These are phyloP conservation scores for Gonioctena quinquepunctata DNA, from an alignment of 1,140 invertebrate species.

Conservation along the genomic window DNA sequence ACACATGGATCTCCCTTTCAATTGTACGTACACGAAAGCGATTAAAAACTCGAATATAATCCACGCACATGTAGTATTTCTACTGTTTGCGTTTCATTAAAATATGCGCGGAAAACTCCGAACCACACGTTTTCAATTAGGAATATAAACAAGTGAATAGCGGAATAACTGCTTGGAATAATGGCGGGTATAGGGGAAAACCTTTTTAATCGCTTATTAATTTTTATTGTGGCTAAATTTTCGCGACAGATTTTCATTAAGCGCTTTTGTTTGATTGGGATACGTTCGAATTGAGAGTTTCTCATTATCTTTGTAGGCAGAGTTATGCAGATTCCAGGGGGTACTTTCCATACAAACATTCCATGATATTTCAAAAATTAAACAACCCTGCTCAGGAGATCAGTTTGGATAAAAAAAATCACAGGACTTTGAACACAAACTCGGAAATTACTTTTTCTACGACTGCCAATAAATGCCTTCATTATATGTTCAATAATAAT, in stretches of 20 bases:
- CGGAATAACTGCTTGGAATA: slow-evolving; percentile 36
- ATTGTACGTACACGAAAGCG: slow-evolving; percentile 7
- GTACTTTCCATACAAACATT: too few relatives aligned
- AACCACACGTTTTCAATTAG: slow-evolving; percentile 52
- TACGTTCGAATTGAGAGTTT: too few relatives aligned
- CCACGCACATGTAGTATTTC: slow-evolving; percentile 39
- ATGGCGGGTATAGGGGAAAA: slow-evolving; percentile 10
- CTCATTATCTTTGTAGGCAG: too few relatives aligned
- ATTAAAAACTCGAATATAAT: slow-evolving; percentile 49
- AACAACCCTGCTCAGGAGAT: neutral
- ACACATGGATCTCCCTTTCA: neutral
- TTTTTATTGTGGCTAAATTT: slow-evolving; percentile 14
- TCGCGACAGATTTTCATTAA: slow-evolving; percentile 1
- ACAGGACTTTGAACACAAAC: neutral
- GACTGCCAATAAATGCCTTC: too few relatives aligned
- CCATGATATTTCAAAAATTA: too few relatives aligned
- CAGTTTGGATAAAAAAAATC: neutral
- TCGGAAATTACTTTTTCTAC: too few relatives aligned
- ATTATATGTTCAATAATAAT: too few relatives aligned
- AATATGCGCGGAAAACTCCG: slow-evolving; percentile 44
- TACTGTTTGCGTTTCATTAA: slow-evolving; percentile 53
- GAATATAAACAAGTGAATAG: slow-evolving; percentile 46
- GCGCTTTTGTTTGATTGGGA: neutral
- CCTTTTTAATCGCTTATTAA: slow-evolving; percentile 11
- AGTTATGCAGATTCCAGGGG: too few relatives aligned